phyloP scores from a whole-genome alignment of 2,797 vertebrate species.

The Miichthys miiuy region DNA sequence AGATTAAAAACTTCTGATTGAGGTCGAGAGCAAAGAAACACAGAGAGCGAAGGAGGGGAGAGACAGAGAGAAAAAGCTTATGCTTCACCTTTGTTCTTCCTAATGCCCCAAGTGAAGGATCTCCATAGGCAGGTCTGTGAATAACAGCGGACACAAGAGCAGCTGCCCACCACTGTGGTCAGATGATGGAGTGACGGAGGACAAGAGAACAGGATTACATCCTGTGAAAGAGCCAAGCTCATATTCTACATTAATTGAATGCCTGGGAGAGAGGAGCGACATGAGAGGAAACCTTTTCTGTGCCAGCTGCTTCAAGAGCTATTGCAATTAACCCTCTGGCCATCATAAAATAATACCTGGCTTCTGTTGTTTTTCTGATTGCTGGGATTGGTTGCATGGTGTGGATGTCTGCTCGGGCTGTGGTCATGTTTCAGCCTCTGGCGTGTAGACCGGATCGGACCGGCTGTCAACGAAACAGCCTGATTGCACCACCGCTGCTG shows the following conservation, averaged over 20 bases:
- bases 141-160: conserved; percentile 63
- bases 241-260: conserved; percentile 77
- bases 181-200: conserved; percentile 73
- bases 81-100: conserved; percentile 79
- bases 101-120: conserved; percentile 72
- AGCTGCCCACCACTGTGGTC: conserved; percentile 68
- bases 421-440: conserved; percentile 78
- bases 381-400: conserved; percentile 41
- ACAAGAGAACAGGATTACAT: conserved; percentile 65
- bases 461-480: conserved; percentile 52
- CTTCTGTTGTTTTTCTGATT: conserved; percentile 55
- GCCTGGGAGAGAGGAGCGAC: conserved; percentile 69
- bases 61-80: conserved; percentile 66
- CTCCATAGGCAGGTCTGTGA: conserved; percentile 66
- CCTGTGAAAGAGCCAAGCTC: conserved; percentile 67
- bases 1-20: conserved; percentile 83
- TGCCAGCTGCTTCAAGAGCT: conserved; percentile 74
- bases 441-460: conserved; percentile 58
- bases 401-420: conserved; percentile 41
- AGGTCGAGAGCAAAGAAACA: conserved; percentile 73
- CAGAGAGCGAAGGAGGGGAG: conserved; percentile 44
- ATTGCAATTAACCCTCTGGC: conserved; percentile 76
- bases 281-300: conserved; percentile 75
- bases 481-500: conserved; percentile 65
- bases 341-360: conserved; percentile 72